A percentile compares a stretch with the other conserved stretches of the same genome.
Conservation (phyloP, 2,113 vertebrate genomes). For the Isichthys henryi region DNA sequence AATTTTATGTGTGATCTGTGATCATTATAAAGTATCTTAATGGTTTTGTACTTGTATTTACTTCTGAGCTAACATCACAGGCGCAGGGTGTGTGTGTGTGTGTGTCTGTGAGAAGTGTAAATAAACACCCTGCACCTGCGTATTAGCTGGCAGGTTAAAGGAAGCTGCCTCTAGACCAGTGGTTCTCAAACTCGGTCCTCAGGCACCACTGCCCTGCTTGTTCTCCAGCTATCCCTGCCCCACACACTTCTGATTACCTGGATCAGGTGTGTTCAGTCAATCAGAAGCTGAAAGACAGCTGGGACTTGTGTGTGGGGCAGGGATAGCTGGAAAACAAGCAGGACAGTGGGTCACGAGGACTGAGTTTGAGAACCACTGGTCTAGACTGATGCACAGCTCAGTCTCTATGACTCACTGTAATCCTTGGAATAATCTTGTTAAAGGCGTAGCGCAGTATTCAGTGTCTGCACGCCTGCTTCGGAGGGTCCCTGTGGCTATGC, state of each 20-base stretch:
- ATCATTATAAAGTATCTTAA: neutral
- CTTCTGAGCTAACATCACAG: neutral
- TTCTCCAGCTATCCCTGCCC: too few relatives aligned
- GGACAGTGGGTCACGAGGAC: too few relatives aligned
- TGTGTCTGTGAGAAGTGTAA: neutral
- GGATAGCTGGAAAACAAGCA: too few relatives aligned
- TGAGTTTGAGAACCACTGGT: too few relatives aligned
- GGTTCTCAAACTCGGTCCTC: too few relatives aligned
- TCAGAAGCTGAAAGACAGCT: too few relatives aligned
- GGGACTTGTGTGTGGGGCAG: too few relatives aligned
- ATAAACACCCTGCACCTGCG: neutral
- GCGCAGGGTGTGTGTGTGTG: neutral
- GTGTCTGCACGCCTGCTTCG: conserved; percentile 1
- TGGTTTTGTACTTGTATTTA: neutral
- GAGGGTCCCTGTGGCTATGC: neutral
- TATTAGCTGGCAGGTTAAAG: neutral
- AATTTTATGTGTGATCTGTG: neutral
- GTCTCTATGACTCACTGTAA: conserved; percentile 22
- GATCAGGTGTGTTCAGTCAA: too few relatives aligned
- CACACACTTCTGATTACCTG: too few relatives aligned
- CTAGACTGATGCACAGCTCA: conserved; percentile 2
- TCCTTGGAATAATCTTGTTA: conserved; percentile 52
- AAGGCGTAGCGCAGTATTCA: conserved; percentile 19
- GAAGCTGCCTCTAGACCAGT: conserved; percentile 14
- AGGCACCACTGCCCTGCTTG: too few relatives aligned